Conservation (phyloP, 2,888 invertebrate genomes). For the Cataglyphis livida region DNA sequence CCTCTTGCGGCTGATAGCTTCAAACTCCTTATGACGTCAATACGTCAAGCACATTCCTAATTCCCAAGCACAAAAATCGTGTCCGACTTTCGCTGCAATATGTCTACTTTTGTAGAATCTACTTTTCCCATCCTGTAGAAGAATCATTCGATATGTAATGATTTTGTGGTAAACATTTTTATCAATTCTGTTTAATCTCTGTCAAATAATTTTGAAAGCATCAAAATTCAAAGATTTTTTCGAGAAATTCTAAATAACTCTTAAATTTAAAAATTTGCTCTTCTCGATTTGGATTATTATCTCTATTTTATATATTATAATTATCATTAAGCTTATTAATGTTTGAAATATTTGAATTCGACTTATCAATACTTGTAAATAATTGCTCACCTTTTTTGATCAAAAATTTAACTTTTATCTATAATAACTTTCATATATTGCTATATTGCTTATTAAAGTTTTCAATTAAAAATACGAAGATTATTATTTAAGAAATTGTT, state of each 20-base stretch:
- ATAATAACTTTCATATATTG: no score
- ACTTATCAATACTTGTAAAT: not conserved
- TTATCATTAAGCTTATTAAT: not conserved
- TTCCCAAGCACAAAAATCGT: conserved; percentile 5
- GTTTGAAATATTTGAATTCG: not conserved
- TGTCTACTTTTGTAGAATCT: conserved; percentile 33
- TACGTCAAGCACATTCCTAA: conserved; percentile 11
- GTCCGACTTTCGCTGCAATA: conserved; percentile 40
- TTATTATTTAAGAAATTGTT: not conserved
- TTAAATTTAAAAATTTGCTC: not conserved
- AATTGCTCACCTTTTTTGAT: not conserved
- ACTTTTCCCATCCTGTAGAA: not conserved
- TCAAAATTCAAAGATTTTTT: not conserved
- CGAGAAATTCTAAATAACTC: not conserved
- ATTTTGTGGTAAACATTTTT: conserved; percentile 3
- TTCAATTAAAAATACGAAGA: not conserved
- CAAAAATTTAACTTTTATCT: not conserved
- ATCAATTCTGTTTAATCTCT: not conserved
- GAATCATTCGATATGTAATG: not conserved
- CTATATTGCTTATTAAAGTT: not conserved
- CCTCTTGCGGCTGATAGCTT: not conserved
- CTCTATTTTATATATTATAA: not conserved
- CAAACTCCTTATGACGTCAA: conserved; percentile 18
- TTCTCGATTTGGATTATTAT: not conserved
- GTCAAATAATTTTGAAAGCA: not conserved